phyloP scores from a whole-genome alignment of 2,113 vertebrate genomes.

The Aphyosemion australe region DNA sequence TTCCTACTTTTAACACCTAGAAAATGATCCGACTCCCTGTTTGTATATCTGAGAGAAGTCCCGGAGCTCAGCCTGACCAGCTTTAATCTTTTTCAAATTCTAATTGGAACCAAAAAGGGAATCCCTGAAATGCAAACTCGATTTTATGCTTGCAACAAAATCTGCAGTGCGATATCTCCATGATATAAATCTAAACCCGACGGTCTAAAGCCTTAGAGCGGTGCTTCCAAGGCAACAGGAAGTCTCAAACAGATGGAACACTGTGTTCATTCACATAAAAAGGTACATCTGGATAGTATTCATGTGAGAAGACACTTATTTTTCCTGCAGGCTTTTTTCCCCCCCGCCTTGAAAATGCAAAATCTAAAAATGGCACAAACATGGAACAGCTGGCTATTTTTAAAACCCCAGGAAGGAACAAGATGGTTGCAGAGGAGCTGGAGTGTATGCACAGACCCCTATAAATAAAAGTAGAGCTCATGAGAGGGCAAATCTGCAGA shows the following conservation, averaged over 20 bases:
- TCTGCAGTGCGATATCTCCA: background rate
- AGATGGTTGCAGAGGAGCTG: conserved; percentile 72
- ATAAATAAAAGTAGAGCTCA: conserved; percentile 66
- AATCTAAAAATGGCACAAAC: conserved; percentile 66
- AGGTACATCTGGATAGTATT: conserved; percentile 22
- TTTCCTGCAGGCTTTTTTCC: conserved; percentile 17
- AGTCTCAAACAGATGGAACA: conserved; percentile 31
- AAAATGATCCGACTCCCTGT: too few relatives aligned
- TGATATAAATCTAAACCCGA: background rate
- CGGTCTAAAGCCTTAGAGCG: background rate
- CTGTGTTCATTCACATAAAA: conserved; percentile 39
- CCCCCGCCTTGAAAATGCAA: conserved; percentile 37
- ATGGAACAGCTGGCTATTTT: conserved; percentile 73
- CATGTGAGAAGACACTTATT: conserved; percentile 39
- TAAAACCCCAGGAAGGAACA: conserved; percentile 76
- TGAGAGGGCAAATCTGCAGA: conserved; percentile 37
- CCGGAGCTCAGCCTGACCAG: too few relatives aligned
- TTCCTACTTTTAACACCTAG: too few relatives aligned
- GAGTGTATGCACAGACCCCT: conserved; percentile 58
- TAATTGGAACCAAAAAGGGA: too few relatives aligned
- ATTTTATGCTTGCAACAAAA: too few relatives aligned
- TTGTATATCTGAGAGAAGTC: too few relatives aligned
- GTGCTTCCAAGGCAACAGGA: background rate
- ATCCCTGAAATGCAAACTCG: too few relatives aligned
- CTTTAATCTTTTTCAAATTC: too few relatives aligned